phyloP scores from a whole-genome alignment of 2,888 invertebrate genomes.

The Augiades crinisus region DNA sequence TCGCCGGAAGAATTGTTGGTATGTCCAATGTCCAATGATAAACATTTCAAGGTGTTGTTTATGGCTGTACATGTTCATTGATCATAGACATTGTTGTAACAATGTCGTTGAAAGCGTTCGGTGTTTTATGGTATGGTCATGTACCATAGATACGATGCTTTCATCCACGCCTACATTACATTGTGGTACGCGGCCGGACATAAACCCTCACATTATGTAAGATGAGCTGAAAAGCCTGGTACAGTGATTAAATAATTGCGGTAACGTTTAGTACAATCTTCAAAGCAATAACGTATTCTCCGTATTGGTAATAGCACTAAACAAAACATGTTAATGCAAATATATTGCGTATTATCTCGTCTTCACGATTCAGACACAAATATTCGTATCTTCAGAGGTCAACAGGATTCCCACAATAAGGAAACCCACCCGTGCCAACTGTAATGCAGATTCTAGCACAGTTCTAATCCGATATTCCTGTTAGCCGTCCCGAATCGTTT shows the following conservation, averaged over 20 bases:
- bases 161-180: conserved; percentile 20
- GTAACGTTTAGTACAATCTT: no score
- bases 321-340: no score
- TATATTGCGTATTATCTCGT: no score
- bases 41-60: conserved; percentile 24
- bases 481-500: conserved; percentile 15
- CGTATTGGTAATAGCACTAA: no score
- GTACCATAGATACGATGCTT: conserved; percentile 14
- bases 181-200: conserved; percentile 19
- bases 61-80: conserved; percentile 22
- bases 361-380: not conserved
- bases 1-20: conserved; percentile 16
- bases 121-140: conserved; percentile 21
- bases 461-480: conserved; percentile 9
- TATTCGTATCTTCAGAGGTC: not conserved
- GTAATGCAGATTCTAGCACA: conserved; percentile 4
- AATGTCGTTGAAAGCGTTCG: conserved; percentile 23
- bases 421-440: conserved; percentile 1
- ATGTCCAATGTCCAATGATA: conserved; percentile 18
- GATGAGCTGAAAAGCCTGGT: not conserved
- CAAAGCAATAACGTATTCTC: no score
- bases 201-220: conserved; percentile 15
- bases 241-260: not conserved
- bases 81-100: conserved; percentile 24
- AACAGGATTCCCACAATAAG: conserved; percentile 11